These are phyloP conservation scores for Neosilurus mollespiculum DNA, from an alignment of 2,797 vertebrate genomes.

Conservation along the genomic window DNA sequence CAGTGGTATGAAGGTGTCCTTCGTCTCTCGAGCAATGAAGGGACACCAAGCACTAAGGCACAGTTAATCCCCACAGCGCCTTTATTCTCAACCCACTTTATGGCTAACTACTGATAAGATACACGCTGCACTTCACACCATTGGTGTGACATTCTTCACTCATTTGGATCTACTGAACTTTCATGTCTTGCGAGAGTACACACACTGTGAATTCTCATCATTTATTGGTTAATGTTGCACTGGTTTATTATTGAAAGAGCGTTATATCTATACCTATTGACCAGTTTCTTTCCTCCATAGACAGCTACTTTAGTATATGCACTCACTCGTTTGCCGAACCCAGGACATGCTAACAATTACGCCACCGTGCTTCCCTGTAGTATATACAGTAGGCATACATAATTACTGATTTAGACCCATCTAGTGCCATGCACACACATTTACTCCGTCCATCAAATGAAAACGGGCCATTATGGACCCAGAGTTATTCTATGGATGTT, in stretches of 20 bases:
- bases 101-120: slow-evolving; percentile 51
- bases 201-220: not conserved
- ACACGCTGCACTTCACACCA: slow-evolving; percentile 39
- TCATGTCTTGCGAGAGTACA: not conserved
- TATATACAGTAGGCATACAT: not conserved
- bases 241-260: not conserved
- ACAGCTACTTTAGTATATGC: too few relatives aligned
- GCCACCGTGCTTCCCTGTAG: too few relatives aligned
- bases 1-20: slow-evolving; percentile 11
- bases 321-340: too few relatives aligned
- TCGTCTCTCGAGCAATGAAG: slow-evolving; percentile 13
- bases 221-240: not conserved
- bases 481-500: not conserved
- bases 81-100: slow-evolving; percentile 37
- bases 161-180: not conserved
- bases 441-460: not conserved
- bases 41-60: slow-evolving; percentile 26
- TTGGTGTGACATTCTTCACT: slow-evolving; percentile 35
- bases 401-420: not conserved
- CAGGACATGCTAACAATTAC: too few relatives aligned
- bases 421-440: not conserved
- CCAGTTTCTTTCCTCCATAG: not conserved
- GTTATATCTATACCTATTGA: not conserved
- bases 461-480: not conserved
- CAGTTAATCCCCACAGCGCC: slow-evolving; percentile 60